Evolutionary conservation across 37 sponge, comb jelly and placozoan species (phyloP), one percentile per base, ranked within the genome.

Genomic region (Ephydatia muelleri): DNA sequence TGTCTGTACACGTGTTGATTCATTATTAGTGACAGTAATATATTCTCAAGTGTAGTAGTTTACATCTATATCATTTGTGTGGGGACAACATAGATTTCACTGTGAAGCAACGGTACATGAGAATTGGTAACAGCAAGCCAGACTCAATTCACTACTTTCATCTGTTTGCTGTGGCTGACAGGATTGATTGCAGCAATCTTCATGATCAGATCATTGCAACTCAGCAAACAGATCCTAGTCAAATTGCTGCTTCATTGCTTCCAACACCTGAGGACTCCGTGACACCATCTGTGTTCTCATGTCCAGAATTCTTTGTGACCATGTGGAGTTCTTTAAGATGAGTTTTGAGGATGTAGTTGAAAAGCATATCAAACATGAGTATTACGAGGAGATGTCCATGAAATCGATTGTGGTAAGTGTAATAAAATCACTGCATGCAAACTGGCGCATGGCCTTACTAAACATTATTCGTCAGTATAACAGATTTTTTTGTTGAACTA

Each of bases 51-150:
- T n/a, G n/a, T n/a, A n/a, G n/a, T n/a, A n/a, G n/a, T n/a, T n/a
- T n/a, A n/a, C n/a, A n/a, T n/a, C 16, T 76, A n/a, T 78, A 34
- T 35, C 48, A 38, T 47, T 32, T 80, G 36, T 80, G 81, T 80
- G 81, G 81, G 31, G 81, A 80, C 70, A 80, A 80, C 81, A 80
- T 80, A 25, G 81, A 80, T 68, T 67, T 67, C 36, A 36, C 21
- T 28, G 67, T 80, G 33, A 26, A 67, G n/a, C 68, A 33, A 25
- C 68, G 81, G 23, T 67, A 80, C 33, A 35, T 80, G 27, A 26
- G 81, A 35, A 36, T 37, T 27, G 81, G 33, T 33, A 65, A 67
- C 26, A 19, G n/a, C 57, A 43, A 23, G 5, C n/a, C 78, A 25
- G 33, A 38, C 19, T 78, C 78, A 49, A 43, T 78, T 23, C 78